Conservation (phyloP, 2,797 vertebrate genomes). For the Lycodopsis pacificus region DNA sequence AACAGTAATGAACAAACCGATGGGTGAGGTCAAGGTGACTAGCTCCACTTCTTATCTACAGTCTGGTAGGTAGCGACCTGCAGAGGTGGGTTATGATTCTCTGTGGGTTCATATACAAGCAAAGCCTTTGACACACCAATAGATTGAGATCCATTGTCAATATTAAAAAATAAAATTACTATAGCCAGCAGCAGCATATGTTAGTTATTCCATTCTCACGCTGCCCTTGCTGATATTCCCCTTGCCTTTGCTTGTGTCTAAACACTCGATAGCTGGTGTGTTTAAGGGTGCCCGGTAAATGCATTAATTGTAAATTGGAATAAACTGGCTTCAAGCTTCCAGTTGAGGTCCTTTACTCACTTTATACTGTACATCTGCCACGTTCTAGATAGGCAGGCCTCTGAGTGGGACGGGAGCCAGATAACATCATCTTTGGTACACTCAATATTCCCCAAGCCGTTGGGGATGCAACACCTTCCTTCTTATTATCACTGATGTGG, state of each 20-base stretch:
- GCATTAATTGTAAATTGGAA: neutral
- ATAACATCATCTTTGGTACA: conserved; percentile 53
- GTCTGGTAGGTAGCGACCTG: neutral
- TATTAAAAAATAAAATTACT: neutral
- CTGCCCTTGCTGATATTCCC: neutral
- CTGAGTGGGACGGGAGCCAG: conserved; percentile 47
- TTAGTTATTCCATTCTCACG: neutral
- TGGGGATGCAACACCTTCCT: conserved; percentile 49
- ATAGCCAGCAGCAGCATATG: neutral
- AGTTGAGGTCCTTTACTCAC: conserved; percentile 18
- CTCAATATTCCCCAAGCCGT: conserved; percentile 55
- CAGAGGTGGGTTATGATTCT: neutral
- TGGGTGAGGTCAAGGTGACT: neutral
- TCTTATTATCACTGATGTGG: conserved; percentile 50
- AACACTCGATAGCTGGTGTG: neutral
- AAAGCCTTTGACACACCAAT: neutral
- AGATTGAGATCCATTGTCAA: neutral
- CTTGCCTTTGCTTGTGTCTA: neutral
- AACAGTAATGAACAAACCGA: neutral
- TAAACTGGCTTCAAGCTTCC: conserved; percentile 7
- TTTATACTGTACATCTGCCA: conserved; percentile 33
- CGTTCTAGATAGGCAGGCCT: conserved; percentile 46
- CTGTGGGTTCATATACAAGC: neutral
- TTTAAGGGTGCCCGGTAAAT: neutral
- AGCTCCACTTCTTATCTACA: neutral